Conservation (phyloP, 2,113 vertebrate genomes). For the Oxyruncus cristatus region DNA sequence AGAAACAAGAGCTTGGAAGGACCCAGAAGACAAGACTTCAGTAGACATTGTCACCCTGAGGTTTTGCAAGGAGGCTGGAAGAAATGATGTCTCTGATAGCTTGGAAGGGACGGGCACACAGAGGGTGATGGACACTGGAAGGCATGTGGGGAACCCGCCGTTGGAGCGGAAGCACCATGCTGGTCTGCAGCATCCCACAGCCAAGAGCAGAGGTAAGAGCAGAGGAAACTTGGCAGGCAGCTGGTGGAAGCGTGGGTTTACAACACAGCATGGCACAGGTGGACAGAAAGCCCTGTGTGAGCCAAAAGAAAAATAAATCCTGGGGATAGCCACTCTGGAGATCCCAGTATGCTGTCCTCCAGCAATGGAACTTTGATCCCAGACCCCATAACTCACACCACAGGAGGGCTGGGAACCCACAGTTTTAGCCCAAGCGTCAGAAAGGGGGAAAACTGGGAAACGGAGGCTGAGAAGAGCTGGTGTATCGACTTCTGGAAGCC, state of each 20-base stretch:
- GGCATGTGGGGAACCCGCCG: rapidly evolving
- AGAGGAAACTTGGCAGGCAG: neutral
- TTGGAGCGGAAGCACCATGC: rapidly evolving
- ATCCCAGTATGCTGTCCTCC: rapidly evolving
- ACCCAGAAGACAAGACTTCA: neutral
- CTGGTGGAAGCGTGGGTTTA: neutral
- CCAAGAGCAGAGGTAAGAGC: neutral
- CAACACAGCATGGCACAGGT: neutral
- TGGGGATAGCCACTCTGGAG: rapidly evolving
- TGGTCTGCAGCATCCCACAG: neutral
- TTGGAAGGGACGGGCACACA: neutral
- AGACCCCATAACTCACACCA: rapidly evolving
- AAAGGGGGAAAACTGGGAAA: neutral
- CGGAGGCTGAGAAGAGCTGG: neutral
- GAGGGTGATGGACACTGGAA: neutral
- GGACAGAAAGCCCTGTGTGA: neutral
- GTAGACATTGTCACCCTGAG: neutral
- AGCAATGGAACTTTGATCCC: neutral
- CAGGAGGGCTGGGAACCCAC: neutral
- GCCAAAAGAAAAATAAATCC: neutral
- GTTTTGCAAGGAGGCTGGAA: neutral
- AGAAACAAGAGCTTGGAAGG: neutral
- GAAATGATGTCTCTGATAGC: neutral
- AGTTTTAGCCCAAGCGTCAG: neutral
- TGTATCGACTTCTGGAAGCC: neutral